Base-by-base conservation (phyloP, 2,888 invertebrate genomes). In the Onthophagus sagittarius region DNA sequence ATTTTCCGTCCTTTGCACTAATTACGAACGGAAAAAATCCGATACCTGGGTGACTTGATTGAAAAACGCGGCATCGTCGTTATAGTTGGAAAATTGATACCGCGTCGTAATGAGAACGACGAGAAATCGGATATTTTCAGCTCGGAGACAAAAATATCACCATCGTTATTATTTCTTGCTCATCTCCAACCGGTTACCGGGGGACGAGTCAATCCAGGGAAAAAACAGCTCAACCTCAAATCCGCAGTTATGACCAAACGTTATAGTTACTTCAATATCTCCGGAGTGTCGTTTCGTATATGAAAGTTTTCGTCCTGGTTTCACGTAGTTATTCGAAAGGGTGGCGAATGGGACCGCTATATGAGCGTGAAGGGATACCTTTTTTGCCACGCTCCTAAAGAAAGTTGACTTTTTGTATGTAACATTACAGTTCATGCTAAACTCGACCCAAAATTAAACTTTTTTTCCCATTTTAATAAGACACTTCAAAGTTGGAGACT, bases 201-300 rank as follows among this genome's bases (percentile, higher is more conserved):
- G 15, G 67, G 32, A 67, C 67, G 67, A 67, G 31, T 67, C 67
- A 67, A 15, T 67, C 32, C 67, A 32, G 7, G 31, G 67, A 67
- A 67, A 23, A 67, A 67, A 67, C 31, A 15, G 31, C 67, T 67
- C 67, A 67, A 67, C 15, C 67, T 67, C 67, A 32, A 67, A 67
- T 67, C 67, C 67, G 67, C 67, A 67, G 67, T 67, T 67, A 67
- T 67, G 67, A 67, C 31, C 67, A 67, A 67, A 67, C 67, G 15
- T 67, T 67, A 67, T 67, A 67, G 67, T 67, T 67, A 67, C 67
- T 67, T 67, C 67, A 67, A 67, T 67, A 67, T 67, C 67, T 67
- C 67, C 32, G 67, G 67, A 67, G 67, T 67, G 67, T 67, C 67
- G 67, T 67, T 67, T n/a, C 67, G n/a, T 67, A 67, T 67, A 67